phyloP scores from a whole-genome alignment of 2,797 vertebrate genomes.

The Xiphophorus birchmanni region DNA sequence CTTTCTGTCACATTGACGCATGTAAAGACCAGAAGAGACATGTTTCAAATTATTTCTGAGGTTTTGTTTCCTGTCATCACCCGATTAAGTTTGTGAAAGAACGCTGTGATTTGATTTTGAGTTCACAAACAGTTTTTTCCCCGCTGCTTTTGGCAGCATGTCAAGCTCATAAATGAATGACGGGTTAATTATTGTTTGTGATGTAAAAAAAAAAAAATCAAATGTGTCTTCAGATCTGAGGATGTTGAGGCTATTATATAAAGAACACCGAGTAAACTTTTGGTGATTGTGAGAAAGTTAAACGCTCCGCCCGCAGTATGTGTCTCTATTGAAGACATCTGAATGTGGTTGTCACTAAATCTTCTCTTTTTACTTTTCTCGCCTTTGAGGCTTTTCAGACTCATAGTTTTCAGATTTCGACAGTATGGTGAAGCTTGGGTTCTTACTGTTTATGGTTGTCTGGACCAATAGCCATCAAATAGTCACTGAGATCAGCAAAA shows the following conservation, averaged over 20 bases:
- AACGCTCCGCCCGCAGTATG: slow-evolving; percentile 6
- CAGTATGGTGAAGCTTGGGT: neutral
- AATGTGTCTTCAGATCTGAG: slow-evolving; percentile 7
- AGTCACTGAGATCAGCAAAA: neutral
- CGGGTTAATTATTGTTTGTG: slow-evolving; percentile 15
- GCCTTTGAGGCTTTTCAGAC: slow-evolving; percentile 7
- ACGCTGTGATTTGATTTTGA: slow-evolving; percentile 14
- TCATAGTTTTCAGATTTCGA: neutral
- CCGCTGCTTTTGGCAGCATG: slow-evolving; percentile 12
- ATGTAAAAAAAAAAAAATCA: slow-evolving; percentile 3
- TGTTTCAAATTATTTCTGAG: slow-evolving; percentile 37
- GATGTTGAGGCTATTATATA: neutral
- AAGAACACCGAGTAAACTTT: neutral
- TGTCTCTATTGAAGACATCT: slow-evolving; percentile 37
- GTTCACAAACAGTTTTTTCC: neutral
- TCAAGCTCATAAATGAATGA: neutral
- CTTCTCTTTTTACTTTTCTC: slow-evolving; percentile 20
- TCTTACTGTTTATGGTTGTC: neutral
- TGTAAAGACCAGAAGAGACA: slow-evolving; percentile 15
- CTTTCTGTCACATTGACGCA: slow-evolving; percentile 1
- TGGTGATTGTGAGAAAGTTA: slow-evolving; percentile 12
- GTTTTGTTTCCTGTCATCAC: slow-evolving; percentile 30
- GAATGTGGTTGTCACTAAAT: slow-evolving; percentile 13
- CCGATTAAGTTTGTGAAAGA: slow-evolving; percentile 7
- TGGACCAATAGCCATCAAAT: neutral